Conservation (phyloP, 1,140 invertebrate genomes). For the Geopemphigus sp. region DNA sequence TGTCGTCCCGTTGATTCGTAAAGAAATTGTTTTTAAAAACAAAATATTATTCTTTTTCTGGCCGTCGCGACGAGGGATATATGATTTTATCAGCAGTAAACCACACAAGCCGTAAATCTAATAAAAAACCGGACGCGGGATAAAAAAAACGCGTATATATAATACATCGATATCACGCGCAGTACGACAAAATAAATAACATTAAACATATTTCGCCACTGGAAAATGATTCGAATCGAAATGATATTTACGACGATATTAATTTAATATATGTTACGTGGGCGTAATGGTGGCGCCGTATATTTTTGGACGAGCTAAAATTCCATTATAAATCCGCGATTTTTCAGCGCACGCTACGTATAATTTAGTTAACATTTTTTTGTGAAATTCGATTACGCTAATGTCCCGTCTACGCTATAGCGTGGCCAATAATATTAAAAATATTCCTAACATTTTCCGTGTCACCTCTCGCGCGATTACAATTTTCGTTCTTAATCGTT, state of each 20-base stretch:
- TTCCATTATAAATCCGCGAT: not conserved
- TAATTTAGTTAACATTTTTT: too few relatives aligned
- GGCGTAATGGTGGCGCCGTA: too few relatives aligned
- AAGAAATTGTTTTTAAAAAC: too few relatives aligned
- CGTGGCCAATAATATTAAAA: too few relatives aligned
- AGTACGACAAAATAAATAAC: slow-evolving; percentile 18
- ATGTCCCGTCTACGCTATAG: too few relatives aligned
- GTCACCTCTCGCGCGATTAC: too few relatives aligned
- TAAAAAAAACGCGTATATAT: slow-evolving; percentile 4
- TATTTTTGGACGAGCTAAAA: not conserved
- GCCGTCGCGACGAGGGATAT: not conserved
- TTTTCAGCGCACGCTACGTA: not conserved
- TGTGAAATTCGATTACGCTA: too few relatives aligned
- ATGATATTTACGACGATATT: slow-evolving; percentile 30
- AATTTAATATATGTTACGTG: slow-evolving; percentile 6
- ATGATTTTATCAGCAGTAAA: not conserved
- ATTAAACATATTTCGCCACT: slow-evolving; percentile 18
- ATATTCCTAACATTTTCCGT: too few relatives aligned
- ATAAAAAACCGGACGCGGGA: slow-evolving; percentile 1
- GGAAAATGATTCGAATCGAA: slow-evolving; percentile 5
- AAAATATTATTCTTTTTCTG: not conserved
- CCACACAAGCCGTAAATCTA: slow-evolving; percentile 32
- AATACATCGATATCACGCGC: not conserved
- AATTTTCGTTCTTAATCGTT: too few relatives aligned
- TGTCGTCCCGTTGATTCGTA: too few relatives aligned